Evolutionary conservation across 1,140 invertebrate genomes (phyloP), one percentile per base, ranked within the genome.

Genomic region (Bursaphelenchus mucronatus): DNA sequence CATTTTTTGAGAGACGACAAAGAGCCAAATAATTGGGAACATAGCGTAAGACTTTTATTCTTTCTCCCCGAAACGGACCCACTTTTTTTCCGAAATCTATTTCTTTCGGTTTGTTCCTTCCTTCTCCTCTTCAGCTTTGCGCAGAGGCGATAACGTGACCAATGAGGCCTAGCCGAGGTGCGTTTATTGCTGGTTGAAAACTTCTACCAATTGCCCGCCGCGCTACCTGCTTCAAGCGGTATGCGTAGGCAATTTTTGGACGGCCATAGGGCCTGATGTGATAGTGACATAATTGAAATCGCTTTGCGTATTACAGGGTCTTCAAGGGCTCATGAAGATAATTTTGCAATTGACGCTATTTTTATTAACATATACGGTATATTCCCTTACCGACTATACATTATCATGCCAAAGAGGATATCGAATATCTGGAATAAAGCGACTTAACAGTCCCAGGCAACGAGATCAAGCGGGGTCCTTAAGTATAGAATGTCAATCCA

Each of bases 131-230:
- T 30, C 30, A 30, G 30, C 19, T 19, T 55, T 55, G 53, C 53
- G 53, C 53, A 30, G 19, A n/a, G 53, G 53, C 41, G 30, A 19
- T 55, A 55, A 55, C 75, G 74, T 75, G 75, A 75, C 74, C 75
- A 67, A 77, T 75, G 74, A 75, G 71, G 74, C 73, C 67, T 69
- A 74, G 73, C 74, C 71, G 74, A 76, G 74, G 74, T 76, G 74
- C 74, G 74, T 76, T 76, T 76, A 76, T 76, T 76, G 74, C 74
- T 76, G 74, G 74, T 76, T 76, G 74, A 76, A 76, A 76, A 76
- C 74, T 76, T 76, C 19, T 50, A 15, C 49, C 19, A 15, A 15
- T 17, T 19, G 49, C 19, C 49, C 49, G 49, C 19, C 49, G 15
- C 19, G 15, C 49, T 50, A 17, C 49, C 19, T 50, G 15, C 15